Conservation (phyloP, 1,140 invertebrate genomes). For the Chironomus tepperi region DNA sequence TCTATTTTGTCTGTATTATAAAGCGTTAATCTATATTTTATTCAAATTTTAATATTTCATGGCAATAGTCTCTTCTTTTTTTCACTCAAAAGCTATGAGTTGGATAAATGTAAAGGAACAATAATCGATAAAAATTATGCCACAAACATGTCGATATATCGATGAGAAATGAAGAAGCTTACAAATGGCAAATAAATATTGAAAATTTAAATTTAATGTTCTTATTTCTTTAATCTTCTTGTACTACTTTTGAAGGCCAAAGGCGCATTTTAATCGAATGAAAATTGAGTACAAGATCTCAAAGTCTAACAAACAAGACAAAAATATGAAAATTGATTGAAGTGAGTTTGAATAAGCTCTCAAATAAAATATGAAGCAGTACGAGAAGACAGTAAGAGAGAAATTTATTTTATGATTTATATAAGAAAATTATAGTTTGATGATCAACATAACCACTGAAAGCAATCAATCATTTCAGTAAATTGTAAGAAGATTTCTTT, state of each 20-base stretch:
- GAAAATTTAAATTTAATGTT: not conserved
- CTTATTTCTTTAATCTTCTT: too few species aligned
- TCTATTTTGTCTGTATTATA: not conserved
- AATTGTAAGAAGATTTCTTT: not conserved
- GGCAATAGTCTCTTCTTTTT: too few species aligned
- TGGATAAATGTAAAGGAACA: not conserved
- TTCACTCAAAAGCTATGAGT: not conserved
- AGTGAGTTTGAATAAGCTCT: not conserved
- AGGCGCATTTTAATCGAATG: not conserved
- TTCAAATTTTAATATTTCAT: not conserved
- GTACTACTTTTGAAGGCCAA: not conserved
- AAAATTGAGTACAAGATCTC: not conserved
- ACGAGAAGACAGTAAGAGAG: not conserved
- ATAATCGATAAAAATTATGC: conserved; percentile 14
- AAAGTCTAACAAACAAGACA: conserved; percentile 4
- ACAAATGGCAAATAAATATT: conserved; percentile 3
- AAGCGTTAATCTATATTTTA: conserved; percentile 10
- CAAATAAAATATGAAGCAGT: not conserved
- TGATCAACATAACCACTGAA: conserved; percentile 22
- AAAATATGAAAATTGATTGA: not conserved
- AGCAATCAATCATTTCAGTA: conserved; percentile 22
- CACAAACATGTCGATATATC: not conserved
- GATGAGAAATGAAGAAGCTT: not conserved
- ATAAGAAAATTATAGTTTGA: conserved; percentile 24
- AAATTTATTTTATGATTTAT: conserved; percentile 22